Evolutionary conservation across 2,797 vertebrate genomes (phyloP).

Genomic region (Diceros bicornis): DNA sequence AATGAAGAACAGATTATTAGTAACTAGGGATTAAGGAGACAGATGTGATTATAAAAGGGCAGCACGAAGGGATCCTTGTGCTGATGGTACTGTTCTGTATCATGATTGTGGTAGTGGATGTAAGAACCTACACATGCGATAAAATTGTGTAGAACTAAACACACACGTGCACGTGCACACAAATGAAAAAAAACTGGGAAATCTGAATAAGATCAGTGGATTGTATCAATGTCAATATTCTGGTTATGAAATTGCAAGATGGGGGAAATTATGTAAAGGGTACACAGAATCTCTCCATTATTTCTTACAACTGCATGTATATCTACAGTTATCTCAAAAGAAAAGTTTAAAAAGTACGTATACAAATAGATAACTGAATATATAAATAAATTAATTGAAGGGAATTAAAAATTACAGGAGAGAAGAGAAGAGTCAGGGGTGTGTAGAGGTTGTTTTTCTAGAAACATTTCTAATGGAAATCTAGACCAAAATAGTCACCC

Average conservation of each 20-base stretch:
- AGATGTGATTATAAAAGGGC: neutral
- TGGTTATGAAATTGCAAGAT: neutral
- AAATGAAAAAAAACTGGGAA: neutral
- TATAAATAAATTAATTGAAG: neutral
- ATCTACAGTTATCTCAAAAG: neutral
- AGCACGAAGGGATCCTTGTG: neutral
- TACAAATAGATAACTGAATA: neutral
- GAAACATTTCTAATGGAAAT: slow-evolving; percentile 48
- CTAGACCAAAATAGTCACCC: neutral
- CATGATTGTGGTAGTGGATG: neutral
- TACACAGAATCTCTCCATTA: neutral
- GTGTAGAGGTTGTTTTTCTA: slow-evolving; percentile 32
- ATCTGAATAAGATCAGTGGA: neutral
- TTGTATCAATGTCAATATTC: neutral
- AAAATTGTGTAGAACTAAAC: neutral
- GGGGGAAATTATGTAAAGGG: neutral
- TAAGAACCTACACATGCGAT: neutral
- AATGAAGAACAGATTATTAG: neutral
- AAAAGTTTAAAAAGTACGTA: neutral
- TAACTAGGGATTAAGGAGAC: neutral
- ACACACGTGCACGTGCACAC: too few relatives aligned
- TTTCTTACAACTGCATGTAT: neutral
- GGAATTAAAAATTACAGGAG: neutral
- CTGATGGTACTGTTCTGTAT: neutral
- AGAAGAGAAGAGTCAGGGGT: neutral